A percentile compares a stretch with the other conserved stretches of the same genome.
These are phyloP conservation scores for Mactra quadrangularis DNA, from an alignment of 1,140 invertebrate species.

Conservation along the genomic window DNA sequence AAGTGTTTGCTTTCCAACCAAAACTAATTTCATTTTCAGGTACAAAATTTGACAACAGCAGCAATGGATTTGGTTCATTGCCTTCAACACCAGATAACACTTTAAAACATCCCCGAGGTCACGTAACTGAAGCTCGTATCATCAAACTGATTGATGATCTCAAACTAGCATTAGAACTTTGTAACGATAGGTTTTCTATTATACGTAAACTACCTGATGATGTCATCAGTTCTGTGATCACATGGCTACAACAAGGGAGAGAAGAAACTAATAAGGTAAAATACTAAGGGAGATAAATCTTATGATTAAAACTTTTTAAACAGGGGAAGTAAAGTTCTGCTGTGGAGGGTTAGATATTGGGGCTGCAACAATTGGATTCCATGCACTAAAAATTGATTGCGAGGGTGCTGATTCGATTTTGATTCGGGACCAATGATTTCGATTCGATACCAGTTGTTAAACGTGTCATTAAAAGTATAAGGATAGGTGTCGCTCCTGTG, in stretches of 20 bases:
- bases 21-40: too few species aligned
- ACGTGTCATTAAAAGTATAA: too few species aligned
- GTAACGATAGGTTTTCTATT: conserved; percentile 30
- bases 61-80: conserved; percentile 29
- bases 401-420: too few species aligned
- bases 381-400: too few species aligned
- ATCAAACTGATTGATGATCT: conserved; percentile 56
- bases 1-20: too few species aligned
- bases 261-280: conserved; percentile 36
- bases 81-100: conserved; percentile 39
- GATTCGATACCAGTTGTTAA: too few species aligned
- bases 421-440: too few species aligned
- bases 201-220: conserved; percentile 44
- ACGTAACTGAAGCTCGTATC: conserved; percentile 34
- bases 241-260: conserved; percentile 40
- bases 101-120: conserved; percentile 14
- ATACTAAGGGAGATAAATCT: conserved; percentile 9
- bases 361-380: too few species aligned
- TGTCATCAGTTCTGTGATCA: conserved; percentile 27
- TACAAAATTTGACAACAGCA: conserved; percentile 49
- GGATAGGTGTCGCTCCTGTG: too few species aligned
- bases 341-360: too few species aligned
- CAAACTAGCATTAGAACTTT: conserved; percentile 55
- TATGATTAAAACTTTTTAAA: too few species aligned
- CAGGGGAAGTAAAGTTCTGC: too few species aligned